Evolutionary conservation across 1,140 invertebrate species (phyloP).

Genomic region (silkworm (Bombyx mori)): DNA sequence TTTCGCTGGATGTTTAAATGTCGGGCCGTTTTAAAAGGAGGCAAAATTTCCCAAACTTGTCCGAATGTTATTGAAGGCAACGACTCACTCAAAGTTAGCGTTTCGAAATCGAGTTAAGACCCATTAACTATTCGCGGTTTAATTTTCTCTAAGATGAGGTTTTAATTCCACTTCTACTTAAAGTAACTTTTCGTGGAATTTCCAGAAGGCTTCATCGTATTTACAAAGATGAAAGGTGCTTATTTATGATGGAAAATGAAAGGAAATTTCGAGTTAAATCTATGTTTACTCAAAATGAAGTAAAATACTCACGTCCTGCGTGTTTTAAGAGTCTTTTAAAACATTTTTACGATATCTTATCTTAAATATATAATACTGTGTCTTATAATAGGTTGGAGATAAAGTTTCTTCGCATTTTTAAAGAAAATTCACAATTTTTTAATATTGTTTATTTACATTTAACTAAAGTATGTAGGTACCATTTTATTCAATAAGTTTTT

Average conservation of each 20-base stretch:
- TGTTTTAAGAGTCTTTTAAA: slow-evolving; percentile 6
- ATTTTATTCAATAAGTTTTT: too few species aligned
- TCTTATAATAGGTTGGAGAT: too few species aligned
- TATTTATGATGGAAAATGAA: slow-evolving; percentile 13
- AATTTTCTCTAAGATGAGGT: slow-evolving; percentile 54
- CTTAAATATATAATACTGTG: slow-evolving; percentile 1
- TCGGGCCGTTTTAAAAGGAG: slow-evolving; percentile 30
- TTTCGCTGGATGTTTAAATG: slow-evolving; percentile 21
- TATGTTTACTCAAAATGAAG: slow-evolving; percentile 6
- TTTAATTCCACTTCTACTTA: slow-evolving; percentile 38
- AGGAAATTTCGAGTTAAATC: slow-evolving; percentile 7
- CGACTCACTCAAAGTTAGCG: slow-evolving; percentile 46
- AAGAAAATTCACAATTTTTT: too few species aligned
- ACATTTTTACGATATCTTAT: neutral
- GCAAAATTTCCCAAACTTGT: slow-evolving; percentile 46
- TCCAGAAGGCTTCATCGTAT: slow-evolving; percentile 8
- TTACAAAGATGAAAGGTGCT: slow-evolving; percentile 16
- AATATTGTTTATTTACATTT: too few species aligned
- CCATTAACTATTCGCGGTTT: slow-evolving; percentile 58
- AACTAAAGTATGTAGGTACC: too few species aligned
- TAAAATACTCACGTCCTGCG: slow-evolving; percentile 10
- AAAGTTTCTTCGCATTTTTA: too few species aligned
- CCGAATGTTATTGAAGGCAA: slow-evolving; percentile 48
- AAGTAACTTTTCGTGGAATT: slow-evolving; percentile 25
- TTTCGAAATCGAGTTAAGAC: slow-evolving; percentile 56